These are phyloP conservation scores for Bimastos eiseni DNA, from an alignment of 2,888 invertebrate genomes.

Conservation along the genomic window DNA sequence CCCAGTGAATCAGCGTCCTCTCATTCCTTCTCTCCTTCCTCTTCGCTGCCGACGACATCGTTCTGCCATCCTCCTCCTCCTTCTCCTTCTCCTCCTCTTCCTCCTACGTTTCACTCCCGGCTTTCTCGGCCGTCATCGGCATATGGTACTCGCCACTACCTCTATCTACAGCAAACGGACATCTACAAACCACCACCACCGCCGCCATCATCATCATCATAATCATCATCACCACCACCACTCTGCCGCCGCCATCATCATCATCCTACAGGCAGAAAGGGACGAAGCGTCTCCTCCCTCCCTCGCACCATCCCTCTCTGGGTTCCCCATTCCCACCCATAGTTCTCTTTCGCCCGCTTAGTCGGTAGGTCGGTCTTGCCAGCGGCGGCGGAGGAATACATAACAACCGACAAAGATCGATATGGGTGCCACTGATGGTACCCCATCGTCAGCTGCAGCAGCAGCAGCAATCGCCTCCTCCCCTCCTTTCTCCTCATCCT, in stretches of 20 bases:
- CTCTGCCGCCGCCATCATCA: background rate
- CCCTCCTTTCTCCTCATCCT: background rate
- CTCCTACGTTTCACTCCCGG: background rate
- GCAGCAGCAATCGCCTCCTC: conserved; percentile 35
- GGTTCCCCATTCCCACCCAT: conserved; percentile 10
- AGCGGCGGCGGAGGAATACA: conserved; percentile 20
- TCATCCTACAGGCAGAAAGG: background rate
- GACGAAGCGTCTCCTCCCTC: background rate
- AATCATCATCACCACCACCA: background rate
- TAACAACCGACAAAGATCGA: conserved; percentile 15
- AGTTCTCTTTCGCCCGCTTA: background rate
- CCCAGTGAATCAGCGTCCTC: background rate
- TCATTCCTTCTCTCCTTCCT: background rate
- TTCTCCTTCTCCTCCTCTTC: background rate
- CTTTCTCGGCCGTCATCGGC: background rate
- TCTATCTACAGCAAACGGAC: background rate
- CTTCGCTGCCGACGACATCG: conserved; percentile 17
- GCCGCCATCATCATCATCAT: conserved; percentile 28
- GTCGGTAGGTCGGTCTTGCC: conserved; percentile 14
- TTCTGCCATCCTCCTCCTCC: conserved; percentile 13
- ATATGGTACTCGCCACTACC: conserved; percentile 2
- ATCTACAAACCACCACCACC: background rate
- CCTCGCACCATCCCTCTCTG: background rate
- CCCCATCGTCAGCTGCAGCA: conserved; percentile 24
- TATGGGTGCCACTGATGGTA: conserved; percentile 21